Evolutionary conservation across 2,888 invertebrate species (phyloP), one percentile per base, ranked within the genome.

Genomic region (Automeris io): DNA sequence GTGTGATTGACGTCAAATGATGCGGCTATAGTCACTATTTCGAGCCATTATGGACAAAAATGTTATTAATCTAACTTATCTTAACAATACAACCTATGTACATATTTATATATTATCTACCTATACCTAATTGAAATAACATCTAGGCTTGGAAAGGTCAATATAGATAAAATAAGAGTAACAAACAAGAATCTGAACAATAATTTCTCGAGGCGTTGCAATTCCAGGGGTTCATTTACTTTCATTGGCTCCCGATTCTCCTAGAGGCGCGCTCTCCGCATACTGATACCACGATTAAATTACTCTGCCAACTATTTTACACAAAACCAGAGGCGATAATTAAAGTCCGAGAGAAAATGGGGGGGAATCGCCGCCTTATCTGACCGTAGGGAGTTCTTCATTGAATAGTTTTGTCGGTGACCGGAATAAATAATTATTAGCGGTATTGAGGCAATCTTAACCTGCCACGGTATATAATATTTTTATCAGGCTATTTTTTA

Each of bases 311-410:
- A 86, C 85, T 85, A 85, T 83, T 85, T 85, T 80, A 85, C 83
- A 85, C 85, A 82, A 83, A 81, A 85, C 83, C 78, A 66, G 73
- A 61, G 80, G 79, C 85, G 70, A 83, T 83, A 86, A 86, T 86
- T 86, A 86, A 86, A 85, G 79, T 74, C 81, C 76, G 61, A 61
- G 70, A 67, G 74, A 78, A 81, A 82, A 83, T 79, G 72, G 75
- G 77, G 73, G 71, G 77, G 82, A 85, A 86, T 83, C 83, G 81
- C 83, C 83, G 86, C 75, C 86, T 86, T 86, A 86, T 86, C 86
- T 83, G 83, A 79, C 83, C 80, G 70, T 56, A 61, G 77, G 70
- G 83, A 79, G 83, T 85, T 81, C 83, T 78, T 76, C 74, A 61
- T 58, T 85, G 80, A 85, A 85, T 83, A 81, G 86, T 83, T 77